phyloP scores from a whole-genome alignment of 2,797 vertebrate genomes.

The Merluccius polli region DNA sequence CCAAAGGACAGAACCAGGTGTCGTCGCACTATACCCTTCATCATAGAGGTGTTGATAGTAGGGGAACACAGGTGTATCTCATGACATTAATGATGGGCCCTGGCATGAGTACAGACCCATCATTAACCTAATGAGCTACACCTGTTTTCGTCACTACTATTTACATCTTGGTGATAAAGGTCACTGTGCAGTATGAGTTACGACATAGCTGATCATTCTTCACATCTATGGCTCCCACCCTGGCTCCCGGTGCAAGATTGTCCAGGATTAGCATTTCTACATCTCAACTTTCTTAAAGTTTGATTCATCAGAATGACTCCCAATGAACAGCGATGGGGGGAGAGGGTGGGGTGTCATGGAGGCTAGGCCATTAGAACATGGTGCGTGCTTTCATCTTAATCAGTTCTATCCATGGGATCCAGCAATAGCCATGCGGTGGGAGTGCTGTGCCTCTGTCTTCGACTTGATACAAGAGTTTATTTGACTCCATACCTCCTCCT shows the following conservation, averaged over 20 bases:
- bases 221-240: too few species aligned
- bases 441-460: not conserved
- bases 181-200: not conserved
- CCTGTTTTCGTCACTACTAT: not conserved
- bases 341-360: not conserved
- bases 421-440: not conserved
- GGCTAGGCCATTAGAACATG: not conserved
- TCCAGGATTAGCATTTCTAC: not conserved
- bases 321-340: not conserved
- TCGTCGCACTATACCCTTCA: not conserved
- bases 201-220: not conserved
- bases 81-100: not conserved
- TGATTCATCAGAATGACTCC: too few species aligned
- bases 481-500: not conserved
- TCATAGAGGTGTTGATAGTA: not conserved
- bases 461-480: not conserved
- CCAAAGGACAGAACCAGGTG: too few species aligned
- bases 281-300: not conserved
- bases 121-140: not conserved
- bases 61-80: not conserved
- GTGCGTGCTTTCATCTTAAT: not conserved
- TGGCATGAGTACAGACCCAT: not conserved
- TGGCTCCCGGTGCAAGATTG: too few species aligned
- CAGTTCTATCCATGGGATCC: not conserved
- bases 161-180: not conserved